A percentile compares a stretch with the other conserved stretches of the same genome.
phyloP scores from a whole-genome alignment of 2,113 vertebrate species.

The Brachyhypopomus occidentalis region DNA sequence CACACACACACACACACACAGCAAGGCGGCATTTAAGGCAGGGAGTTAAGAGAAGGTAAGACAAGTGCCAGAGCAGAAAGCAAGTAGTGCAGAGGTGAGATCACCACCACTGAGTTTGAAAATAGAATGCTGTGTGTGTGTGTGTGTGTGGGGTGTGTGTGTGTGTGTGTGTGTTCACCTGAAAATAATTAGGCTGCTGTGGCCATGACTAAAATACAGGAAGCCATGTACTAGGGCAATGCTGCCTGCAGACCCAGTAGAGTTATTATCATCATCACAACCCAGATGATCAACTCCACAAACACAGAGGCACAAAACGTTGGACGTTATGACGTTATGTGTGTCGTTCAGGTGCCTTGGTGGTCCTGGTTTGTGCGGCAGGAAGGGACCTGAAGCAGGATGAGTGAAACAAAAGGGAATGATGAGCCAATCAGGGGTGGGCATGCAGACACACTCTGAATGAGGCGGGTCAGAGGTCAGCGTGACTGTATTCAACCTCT shows the following conservation, averaged over 20 bases:
- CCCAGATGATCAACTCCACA: neutral
- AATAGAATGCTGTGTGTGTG: neutral
- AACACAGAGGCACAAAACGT: neutral
- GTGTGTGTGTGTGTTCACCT: neutral
- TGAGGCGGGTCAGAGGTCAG: neutral
- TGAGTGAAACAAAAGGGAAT: no score
- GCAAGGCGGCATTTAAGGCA: no score
- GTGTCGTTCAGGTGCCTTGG: no score
- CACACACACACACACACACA: neutral
- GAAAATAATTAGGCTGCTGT: neutral
- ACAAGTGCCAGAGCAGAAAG: no score
- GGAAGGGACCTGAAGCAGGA: no score
- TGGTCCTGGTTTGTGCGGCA: no score
- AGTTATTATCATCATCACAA: neutral
- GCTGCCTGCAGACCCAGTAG: neutral
- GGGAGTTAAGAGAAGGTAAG: no score
- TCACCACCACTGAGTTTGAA: neutral
- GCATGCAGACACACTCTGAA: no score
- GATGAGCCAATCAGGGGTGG: no score
- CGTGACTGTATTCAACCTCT: neutral
- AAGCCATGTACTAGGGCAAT: neutral
- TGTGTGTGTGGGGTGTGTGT: neutral
- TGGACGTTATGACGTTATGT: no score
- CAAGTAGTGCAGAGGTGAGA: neutral
- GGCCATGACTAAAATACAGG: conserved; percentile 1